These are phyloP conservation scores for Lanius ludovicianus DNA, from an alignment of 2,113 vertebrate genomes.

Conservation along the genomic window DNA sequence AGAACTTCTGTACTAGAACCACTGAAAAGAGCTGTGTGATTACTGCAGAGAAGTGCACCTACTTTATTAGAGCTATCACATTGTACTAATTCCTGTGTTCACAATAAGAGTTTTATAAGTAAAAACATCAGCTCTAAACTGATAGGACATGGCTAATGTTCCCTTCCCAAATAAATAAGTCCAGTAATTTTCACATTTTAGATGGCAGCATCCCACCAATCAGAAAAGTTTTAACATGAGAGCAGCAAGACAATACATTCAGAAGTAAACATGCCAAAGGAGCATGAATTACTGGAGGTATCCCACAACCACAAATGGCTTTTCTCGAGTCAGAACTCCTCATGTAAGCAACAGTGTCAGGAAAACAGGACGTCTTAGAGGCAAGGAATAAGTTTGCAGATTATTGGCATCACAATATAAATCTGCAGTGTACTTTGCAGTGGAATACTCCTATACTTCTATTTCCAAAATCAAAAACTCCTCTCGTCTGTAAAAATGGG, in stretches of 20 bases:
- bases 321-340: not conserved
- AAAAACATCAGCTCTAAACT: not conserved
- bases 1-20: not conserved
- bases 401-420: not conserved
- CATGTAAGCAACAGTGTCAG: not conserved
- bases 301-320: not conserved
- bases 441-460: not conserved
- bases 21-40: not conserved
- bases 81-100: not conserved
- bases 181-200: not conserved
- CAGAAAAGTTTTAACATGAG: not conserved
- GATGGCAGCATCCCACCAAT: not conserved
- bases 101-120: not conserved
- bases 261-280: not conserved
- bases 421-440: not conserved
- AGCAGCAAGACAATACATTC: not conserved
- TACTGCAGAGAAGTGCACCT: not conserved
- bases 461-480: not conserved
- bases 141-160: not conserved
- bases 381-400: not conserved
- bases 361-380: not conserved
- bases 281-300: not conserved
- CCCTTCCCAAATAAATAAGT: not conserved
- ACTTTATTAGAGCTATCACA: not conserved
- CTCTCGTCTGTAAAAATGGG: not conserved